phyloP scores from a whole-genome alignment of 2,113 vertebrate genomes.

The Lepisosteus oculatus region DNA sequence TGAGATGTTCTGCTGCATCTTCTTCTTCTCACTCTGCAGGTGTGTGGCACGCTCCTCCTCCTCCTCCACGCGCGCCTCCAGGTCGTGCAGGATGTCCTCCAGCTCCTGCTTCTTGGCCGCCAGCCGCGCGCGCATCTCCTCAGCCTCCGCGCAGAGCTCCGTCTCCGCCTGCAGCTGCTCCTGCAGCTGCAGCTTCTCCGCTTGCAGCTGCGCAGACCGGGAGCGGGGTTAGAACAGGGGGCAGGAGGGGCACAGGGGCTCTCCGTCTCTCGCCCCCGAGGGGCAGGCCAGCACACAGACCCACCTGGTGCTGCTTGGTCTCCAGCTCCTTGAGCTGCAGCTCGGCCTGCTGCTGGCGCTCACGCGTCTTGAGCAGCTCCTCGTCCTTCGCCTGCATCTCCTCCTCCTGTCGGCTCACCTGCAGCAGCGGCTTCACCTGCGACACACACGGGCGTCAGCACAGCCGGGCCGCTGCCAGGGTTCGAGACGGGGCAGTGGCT shows the following conservation, averaged over 20 bases:
- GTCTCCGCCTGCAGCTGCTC: slow-evolving; percentile 97
- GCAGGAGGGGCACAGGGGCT: not conserved
- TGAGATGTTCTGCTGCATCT: slow-evolving; percentile 96
- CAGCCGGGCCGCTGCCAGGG: not conserved
- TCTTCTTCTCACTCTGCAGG: slow-evolving; percentile 82
- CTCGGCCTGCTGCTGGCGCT: slow-evolving; percentile 83
- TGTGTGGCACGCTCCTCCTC: slow-evolving; percentile 91
- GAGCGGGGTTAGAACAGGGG: not conserved
- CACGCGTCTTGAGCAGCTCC: slow-evolving; percentile 83
- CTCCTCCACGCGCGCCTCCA: slow-evolving; percentile 93
- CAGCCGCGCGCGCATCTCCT: slow-evolving; percentile 91
- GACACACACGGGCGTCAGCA: not conserved
- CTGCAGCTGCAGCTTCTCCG: slow-evolving; percentile 91
- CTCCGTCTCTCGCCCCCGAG: not conserved
- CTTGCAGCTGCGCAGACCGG: slow-evolving; percentile 61
- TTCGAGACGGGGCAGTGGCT: no score
- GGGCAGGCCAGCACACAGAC: not conserved
- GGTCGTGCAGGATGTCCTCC: slow-evolving; percentile 94
- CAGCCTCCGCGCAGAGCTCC: slow-evolving; percentile 91
- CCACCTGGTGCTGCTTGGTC: slow-evolving; percentile 81
- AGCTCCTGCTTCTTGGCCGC: slow-evolving; percentile 93
- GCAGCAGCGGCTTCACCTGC: slow-evolving; percentile 93
- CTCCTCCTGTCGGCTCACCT: slow-evolving; percentile 94
- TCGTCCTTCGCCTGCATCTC: slow-evolving; percentile 95
- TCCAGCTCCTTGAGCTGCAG: slow-evolving; percentile 80